Evolutionary conservation across 2,888 invertebrate species (phyloP).

Genomic region (Palloptera scutellata): DNA sequence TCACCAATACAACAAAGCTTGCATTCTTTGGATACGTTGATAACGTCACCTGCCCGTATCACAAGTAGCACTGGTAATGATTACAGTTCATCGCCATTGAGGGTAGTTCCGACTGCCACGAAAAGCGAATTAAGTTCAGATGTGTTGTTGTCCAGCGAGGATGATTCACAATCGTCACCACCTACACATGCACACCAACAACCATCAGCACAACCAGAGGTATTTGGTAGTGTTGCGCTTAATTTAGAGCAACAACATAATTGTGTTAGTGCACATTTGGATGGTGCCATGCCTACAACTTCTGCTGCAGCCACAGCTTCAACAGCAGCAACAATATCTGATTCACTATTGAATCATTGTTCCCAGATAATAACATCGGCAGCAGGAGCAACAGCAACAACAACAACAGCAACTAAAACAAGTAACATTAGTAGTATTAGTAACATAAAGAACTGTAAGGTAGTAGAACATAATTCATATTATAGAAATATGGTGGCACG

Average conservation of each 20-base stretch:
- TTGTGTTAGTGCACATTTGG: slow-evolving; percentile 29
- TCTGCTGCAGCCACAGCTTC: slow-evolving; percentile 40
- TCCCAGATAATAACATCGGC: slow-evolving; percentile 4
- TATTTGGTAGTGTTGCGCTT: slow-evolving; percentile 1
- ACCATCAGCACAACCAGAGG: slow-evolving; percentile 29
- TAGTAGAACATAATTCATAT: slow-evolving; percentile 22
- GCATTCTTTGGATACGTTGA: slow-evolving; percentile 38
- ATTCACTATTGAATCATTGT: slow-evolving; percentile 27
- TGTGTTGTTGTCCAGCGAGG: slow-evolving; percentile 32
- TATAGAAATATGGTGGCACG: slow-evolving; percentile 29
- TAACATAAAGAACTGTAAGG: slow-evolving; percentile 37
- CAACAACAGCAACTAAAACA: slow-evolving; percentile 11
- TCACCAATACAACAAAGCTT: slow-evolving; percentile 36
- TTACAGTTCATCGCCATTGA: slow-evolving; percentile 47
- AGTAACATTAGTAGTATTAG: slow-evolving; percentile 38
- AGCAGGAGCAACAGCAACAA: slow-evolving; percentile 22
- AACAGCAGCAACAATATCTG: slow-evolving; percentile 41
- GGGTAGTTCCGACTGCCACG: slow-evolving; percentile 17
- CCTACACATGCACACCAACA: slow-evolving; percentile 6
- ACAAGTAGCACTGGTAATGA: slow-evolving; percentile 60
- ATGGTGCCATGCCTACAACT: slow-evolving; percentile 35
- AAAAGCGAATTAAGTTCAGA: slow-evolving; percentile 29
- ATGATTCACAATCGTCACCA: slow-evolving; percentile 31
- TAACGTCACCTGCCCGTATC: slow-evolving; percentile 55
- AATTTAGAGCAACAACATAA: slow-evolving; percentile 23